Base-by-base conservation (phyloP, 53 echinoderm and acorn worm genomes). In the Luidia sarsii region DNA sequence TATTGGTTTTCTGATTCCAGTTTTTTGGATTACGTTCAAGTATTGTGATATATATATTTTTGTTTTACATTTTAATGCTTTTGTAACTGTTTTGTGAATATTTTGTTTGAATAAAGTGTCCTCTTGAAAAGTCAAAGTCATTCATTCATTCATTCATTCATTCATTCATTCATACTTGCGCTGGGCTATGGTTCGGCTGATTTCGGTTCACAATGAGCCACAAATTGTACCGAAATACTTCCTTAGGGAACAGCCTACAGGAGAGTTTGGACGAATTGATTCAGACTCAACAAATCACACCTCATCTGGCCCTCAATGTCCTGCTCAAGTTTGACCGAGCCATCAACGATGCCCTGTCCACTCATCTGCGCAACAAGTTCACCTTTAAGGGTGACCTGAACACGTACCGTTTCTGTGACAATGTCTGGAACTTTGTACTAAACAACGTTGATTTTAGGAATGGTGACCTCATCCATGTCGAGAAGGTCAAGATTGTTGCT, bases 331-430 rank as follows among this genome's bases (percentile, higher is more conserved):
- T 96, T 91, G 97, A 96, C 37, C 83, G 84, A 74, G 83, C 97
- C 57, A 96, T 96, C 64, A 96, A 96, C 43, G 93, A 93, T 68
- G 90, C 97, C 3, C 69, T 96, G 33, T 66, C 88, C 29, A 87
- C 80, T 60, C 90, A 85, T 68, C 73, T 88, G 33, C 88, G 89
- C 64, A 96, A 88, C 54, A 96, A 92, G 70, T 82, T 96, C 48
- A 86, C 50, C 29, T 11, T 45, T 43, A 79, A 97, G 97, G 97
- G 97, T 35, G 93, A 91, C 63, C 90, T 97, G 68, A 97, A 97
- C 89, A 94, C 93, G 2, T 97, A 97, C 82, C 86, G 97, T 57
- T 97, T 97, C 77, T 97, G 97, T 67, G 97, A 97, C 87, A 97
- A 97, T 65, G 97, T 97, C 7, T 97, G 97, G 97, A 97, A 93